phyloP scores from a whole-genome alignment of 2,113 vertebrate species.

The Anoplopoma fimbria region DNA sequence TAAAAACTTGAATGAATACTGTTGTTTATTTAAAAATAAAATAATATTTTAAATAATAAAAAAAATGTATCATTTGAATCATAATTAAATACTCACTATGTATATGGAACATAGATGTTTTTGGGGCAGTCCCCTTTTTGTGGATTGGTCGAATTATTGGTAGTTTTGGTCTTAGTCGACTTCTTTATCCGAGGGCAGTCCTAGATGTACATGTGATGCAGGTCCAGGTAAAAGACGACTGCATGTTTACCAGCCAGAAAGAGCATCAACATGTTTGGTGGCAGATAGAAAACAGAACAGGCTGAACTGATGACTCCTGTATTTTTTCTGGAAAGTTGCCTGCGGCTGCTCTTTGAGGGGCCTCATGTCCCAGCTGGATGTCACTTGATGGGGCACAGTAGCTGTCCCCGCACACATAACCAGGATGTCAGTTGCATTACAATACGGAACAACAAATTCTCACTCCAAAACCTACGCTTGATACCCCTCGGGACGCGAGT shows the following conservation, averaged over 20 bases:
- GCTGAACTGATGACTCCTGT: constrained; percentile 13
- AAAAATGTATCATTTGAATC: no score
- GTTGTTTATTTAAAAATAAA: no score
- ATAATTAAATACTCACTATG: no score
- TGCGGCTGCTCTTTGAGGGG: constrained; percentile 16
- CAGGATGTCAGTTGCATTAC: not conserved
- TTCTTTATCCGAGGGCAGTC: no score
- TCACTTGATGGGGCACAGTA: not conserved
- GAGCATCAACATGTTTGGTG: not conserved
- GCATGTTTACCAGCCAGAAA: not conserved
- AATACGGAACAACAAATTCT: not conserved
- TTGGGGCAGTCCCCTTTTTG: no score
- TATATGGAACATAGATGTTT: no score
- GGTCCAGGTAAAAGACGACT: not conserved
- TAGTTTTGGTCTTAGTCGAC: no score
- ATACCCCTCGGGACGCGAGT: not conserved
- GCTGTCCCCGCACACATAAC: constrained; percentile 7
- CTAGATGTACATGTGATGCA: not conserved
- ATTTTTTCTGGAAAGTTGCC: constrained; percentile 1
- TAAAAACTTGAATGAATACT: no score
- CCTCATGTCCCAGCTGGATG: constrained; percentile 3
- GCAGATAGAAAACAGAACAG: not conserved
- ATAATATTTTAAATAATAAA: no score
- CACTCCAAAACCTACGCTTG: not conserved
- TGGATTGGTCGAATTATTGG: no score